A percentile compares a stretch with the other conserved stretches of the same genome.
Conservation (phyloP, 2,113 vertebrate species). For the Marmota flaviventris region DNA sequence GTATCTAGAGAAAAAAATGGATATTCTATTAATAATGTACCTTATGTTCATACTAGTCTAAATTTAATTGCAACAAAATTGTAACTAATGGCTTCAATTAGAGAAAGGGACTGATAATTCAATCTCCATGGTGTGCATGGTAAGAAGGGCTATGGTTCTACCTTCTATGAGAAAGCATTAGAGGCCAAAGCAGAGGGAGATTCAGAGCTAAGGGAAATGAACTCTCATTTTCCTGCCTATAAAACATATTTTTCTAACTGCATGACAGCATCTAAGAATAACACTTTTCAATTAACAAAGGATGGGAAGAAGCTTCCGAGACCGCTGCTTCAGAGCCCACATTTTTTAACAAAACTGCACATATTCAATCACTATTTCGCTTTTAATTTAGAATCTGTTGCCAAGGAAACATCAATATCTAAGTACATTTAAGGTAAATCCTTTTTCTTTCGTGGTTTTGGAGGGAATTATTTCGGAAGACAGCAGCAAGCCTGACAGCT, state of each 20-base stretch:
- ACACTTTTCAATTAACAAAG: conserved; percentile 22
- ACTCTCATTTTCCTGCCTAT: conserved; percentile 9
- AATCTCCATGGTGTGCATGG: background rate
- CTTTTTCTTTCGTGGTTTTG: background rate
- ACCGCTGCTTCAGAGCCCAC: background rate
- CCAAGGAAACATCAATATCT: conserved; percentile 66
- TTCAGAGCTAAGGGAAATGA: background rate
- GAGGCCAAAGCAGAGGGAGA: background rate
- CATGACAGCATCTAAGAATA: background rate
- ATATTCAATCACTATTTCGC: conserved; percentile 11
- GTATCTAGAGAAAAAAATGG: background rate
- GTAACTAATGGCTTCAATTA: background rate
- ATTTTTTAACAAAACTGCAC: conserved; percentile 4
- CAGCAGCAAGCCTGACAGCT: background rate
- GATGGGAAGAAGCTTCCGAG: background rate
- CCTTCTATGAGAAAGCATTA: background rate
- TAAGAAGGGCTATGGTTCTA: background rate
- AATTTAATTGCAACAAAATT: conserved; percentile 21
- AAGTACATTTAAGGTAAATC: conserved; percentile 31
- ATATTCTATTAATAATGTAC: background rate
- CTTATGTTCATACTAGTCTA: background rate
- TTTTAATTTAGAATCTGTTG: conserved; percentile 64
- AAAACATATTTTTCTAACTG: conserved; percentile 8
- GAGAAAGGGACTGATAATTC: background rate
- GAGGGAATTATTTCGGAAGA: conserved; percentile 5